Evolutionary conservation across 2,888 invertebrate genomes (phyloP).

Genomic region (Scaptomyza cyrtandrae): DNA sequence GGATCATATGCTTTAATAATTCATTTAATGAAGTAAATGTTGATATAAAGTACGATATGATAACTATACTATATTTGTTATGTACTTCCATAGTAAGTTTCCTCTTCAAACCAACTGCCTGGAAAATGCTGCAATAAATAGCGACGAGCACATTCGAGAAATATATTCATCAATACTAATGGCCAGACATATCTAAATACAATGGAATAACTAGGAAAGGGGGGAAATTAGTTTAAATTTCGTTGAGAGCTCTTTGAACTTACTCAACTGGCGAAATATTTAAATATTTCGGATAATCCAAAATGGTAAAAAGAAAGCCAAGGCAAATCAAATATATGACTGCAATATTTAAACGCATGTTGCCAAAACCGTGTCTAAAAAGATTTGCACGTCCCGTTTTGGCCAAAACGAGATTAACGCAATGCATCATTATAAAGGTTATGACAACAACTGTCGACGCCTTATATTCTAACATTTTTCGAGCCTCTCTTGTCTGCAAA

Average conservation of each 20-base stretch:
- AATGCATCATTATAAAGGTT: slow-evolving; percentile 51
- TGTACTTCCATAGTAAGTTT: slow-evolving; percentile 14
- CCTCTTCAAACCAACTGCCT: slow-evolving; percentile 46
- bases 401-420: slow-evolving; percentile 43
- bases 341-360: slow-evolving; percentile 28
- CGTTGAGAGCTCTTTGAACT: slow-evolving; percentile 15
- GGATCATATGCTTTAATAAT: too few relatives aligned
- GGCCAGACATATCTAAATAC: slow-evolving; percentile 40
- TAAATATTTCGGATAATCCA: slow-evolving; percentile 12
- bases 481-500: slow-evolving; percentile 33
- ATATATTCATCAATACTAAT: slow-evolving; percentile 6
- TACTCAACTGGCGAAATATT: slow-evolving; percentile 21
- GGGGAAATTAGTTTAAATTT: fast-evolving
- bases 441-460: slow-evolving; percentile 16
- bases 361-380: slow-evolving; percentile 53
- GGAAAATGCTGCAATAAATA: slow-evolving; percentile 48
- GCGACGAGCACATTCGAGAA: slow-evolving; percentile 39
- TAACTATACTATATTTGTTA: too few relatives aligned
- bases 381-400: slow-evolving; percentile 50
- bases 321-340: slow-evolving; percentile 33
- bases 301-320: not conserved
- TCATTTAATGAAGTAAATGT: too few relatives aligned
- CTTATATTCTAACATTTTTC: slow-evolving; percentile 34
- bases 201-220: slow-evolving; percentile 24
- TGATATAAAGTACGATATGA: too few relatives aligned